These are phyloP conservation scores for Papilio polytes DNA, from an alignment of 1,140 invertebrate genomes.

Conservation along the genomic window DNA sequence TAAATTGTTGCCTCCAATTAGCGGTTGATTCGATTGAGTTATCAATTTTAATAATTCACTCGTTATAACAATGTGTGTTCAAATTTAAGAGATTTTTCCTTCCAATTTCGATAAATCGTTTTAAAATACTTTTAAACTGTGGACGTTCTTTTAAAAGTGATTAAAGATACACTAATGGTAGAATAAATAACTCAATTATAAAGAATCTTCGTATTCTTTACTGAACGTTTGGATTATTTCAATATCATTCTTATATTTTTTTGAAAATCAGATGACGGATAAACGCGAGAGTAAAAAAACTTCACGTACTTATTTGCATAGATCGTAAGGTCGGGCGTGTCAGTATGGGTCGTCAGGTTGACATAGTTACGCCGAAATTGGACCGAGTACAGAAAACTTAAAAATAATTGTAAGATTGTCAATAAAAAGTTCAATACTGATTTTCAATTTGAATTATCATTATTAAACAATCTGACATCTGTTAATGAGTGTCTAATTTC, in stretches of 20 bases:
- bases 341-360: neutral
- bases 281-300: constrained; percentile 12
- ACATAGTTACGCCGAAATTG: neutral
- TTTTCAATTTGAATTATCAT: no score
- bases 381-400: no score
- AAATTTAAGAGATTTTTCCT: neutral
- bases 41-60: constrained; percentile 13
- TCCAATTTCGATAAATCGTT: neutral
- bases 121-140: neutral
- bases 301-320: constrained; percentile 34
- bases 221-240: no score
- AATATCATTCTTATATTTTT: neutral
- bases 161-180: no score
- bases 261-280: neutral
- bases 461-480: no score
- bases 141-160: neutral
- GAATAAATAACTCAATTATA: no score
- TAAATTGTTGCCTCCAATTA: constrained; percentile 33
- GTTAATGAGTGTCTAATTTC: no score
- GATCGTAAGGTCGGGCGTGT: constrained; percentile 9
- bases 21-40: constrained; percentile 26
- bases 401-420: no score
- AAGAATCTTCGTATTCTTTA: no score
- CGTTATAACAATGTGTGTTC: neutral
- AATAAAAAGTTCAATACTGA: no score